phyloP scores from a whole-genome alignment of 2,113 vertebrate species.

The Pungitius pungitius region DNA sequence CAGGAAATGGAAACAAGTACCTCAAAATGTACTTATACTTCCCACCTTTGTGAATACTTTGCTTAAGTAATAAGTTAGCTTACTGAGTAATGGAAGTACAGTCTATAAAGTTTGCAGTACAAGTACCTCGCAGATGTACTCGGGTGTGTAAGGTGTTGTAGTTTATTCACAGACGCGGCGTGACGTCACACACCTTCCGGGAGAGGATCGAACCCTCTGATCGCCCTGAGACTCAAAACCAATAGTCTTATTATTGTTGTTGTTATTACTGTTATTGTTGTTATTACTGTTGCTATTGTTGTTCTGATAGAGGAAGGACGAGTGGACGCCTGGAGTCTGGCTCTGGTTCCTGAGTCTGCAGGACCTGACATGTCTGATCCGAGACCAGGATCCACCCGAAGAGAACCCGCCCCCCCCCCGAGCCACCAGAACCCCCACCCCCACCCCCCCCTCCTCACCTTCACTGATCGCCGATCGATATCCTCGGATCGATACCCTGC shows the following conservation, averaged over 20 bases:
- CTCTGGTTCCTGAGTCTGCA: constrained; percentile 30
- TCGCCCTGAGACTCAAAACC: too few relatives aligned
- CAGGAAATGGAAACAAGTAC: background rate
- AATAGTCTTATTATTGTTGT: too few relatives aligned
- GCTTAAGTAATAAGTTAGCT: too few relatives aligned
- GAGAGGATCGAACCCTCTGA: too few relatives aligned
- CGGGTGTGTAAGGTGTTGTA: too few relatives aligned
- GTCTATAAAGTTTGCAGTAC: background rate
- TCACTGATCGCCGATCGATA: constrained; percentile 44
- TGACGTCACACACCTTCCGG: background rate
- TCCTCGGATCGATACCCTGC: constrained; percentile 32
- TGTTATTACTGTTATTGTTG: too few relatives aligned
- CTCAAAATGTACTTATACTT: too few relatives aligned
- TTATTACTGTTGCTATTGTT: too few relatives aligned
- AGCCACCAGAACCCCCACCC: background rate
- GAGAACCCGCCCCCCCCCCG: background rate
- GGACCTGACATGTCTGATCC: constrained; percentile 62
- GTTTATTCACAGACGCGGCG: background rate
- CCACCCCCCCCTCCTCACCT: constrained; percentile 50
- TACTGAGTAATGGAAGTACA: too few relatives aligned
- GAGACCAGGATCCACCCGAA: constrained; percentile 47
- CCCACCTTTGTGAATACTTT: too few relatives aligned
- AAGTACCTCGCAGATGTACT: too few relatives aligned
- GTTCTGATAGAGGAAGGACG: background rate
- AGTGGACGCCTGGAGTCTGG: background rate